Percentiles rank a stretch among this genome's conserved stretches.
phyloP scores from a whole-genome alignment of 2,113 vertebrate genomes.

The Platysteira castanea region DNA sequence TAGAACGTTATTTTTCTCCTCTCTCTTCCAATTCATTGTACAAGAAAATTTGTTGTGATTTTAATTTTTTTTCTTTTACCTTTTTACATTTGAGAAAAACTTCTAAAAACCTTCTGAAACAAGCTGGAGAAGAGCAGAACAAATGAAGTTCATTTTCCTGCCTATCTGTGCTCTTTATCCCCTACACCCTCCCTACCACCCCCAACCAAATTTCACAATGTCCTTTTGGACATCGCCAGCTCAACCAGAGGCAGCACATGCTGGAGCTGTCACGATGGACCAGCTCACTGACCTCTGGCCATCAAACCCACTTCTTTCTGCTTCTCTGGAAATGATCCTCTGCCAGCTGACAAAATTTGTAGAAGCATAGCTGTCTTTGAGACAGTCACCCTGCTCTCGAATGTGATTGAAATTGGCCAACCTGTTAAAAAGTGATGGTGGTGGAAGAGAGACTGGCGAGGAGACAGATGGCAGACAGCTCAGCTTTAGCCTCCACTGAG shows the following conservation, averaged over 20 bases:
- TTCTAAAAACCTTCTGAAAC: not conserved
- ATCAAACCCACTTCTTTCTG: not conserved
- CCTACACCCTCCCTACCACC: not conserved
- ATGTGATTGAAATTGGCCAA: slow-evolving; percentile 36
- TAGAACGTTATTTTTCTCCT: not conserved
- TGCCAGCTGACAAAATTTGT: not conserved
- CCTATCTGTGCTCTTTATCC: not conserved
- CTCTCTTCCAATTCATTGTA: not conserved
- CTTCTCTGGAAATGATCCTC: not conserved
- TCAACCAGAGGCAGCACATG: not conserved
- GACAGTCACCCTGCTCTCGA: not conserved
- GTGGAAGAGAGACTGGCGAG: slow-evolving; percentile 34
- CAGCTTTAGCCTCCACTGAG: slow-evolving; percentile 37
- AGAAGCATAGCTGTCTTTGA: not conserved
- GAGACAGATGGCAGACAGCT: slow-evolving; percentile 62
- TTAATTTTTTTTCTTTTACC: not conserved
- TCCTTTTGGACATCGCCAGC: not conserved
- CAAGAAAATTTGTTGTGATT: not conserved
- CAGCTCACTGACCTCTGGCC: not conserved
- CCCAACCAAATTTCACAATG: fast-evolving
- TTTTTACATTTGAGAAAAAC: not conserved
- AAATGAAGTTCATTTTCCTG: not conserved
- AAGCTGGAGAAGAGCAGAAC: not conserved
- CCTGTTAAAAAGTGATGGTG: not conserved
- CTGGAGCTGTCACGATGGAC: not conserved